Conservation (phyloP, 2,888 invertebrate species). For the Cantharis lateralis region DNA sequence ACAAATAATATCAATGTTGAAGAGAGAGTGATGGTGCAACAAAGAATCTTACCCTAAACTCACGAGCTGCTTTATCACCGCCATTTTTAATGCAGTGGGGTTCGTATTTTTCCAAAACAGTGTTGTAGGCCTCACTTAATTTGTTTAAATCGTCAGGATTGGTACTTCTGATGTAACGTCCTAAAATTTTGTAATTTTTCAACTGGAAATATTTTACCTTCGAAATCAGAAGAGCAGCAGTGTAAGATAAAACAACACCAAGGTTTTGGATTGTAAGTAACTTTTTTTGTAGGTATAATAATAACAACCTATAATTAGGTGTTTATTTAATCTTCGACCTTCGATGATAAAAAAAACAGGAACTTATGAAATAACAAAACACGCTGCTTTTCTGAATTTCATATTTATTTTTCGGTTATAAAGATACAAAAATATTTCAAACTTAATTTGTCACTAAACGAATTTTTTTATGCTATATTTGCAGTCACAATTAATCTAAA, state of each 20-base stretch:
- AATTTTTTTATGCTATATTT: background rate
- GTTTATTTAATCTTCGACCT: background rate
- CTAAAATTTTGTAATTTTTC: background rate
- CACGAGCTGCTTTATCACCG: background rate
- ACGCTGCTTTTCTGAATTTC: background rate
- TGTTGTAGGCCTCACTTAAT: background rate
- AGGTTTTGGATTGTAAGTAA: background rate
- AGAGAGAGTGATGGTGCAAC: background rate
- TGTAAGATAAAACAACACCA: background rate
- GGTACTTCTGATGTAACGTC: background rate
- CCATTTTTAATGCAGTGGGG: background rate
- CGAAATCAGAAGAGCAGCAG: background rate
- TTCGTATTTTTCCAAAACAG: background rate
- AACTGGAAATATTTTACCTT: background rate
- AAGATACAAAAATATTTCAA: conserved; percentile 1
- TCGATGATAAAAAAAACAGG: background rate
- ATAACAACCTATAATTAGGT: background rate
- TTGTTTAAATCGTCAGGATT: background rate
- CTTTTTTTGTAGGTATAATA: background rate
- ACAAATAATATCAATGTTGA: background rate
- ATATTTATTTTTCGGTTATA: background rate
- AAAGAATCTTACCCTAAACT: background rate
- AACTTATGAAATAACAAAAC: background rate
- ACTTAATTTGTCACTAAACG: background rate
- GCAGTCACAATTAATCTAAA: background rate